These are phyloP conservation scores for Oxycera nigricornis DNA, from an alignment of 2,888 invertebrate species.

Conservation along the genomic window DNA sequence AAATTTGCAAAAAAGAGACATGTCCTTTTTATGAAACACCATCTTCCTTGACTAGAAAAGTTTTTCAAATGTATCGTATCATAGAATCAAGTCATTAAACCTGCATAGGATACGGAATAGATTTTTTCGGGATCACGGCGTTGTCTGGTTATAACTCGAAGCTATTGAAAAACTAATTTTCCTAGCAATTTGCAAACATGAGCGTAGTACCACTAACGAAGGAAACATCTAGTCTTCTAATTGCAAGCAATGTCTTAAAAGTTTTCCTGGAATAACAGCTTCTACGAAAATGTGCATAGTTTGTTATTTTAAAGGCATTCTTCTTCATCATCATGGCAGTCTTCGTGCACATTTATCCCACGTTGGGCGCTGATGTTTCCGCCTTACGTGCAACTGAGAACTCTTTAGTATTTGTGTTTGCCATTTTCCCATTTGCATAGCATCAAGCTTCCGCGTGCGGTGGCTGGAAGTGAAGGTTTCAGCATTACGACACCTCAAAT, in stretches of 20 bases:
- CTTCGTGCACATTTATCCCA: background rate
- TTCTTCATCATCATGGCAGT: background rate
- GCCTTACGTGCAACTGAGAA: background rate
- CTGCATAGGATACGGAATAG: constrained; percentile 3
- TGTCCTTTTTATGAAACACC: constrained; percentile 15
- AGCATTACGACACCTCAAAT: constrained; percentile 36
- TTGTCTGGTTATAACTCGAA: constrained; percentile 32
- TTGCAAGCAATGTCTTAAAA: constrained; percentile 11
- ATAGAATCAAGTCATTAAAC: constrained; percentile 9
- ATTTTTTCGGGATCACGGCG: background rate
- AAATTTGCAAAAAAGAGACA: background rate
- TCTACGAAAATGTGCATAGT: background rate
- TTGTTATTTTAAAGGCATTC: constrained; percentile 1
- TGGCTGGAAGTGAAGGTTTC: constrained; percentile 7
- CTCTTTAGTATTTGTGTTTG: background rate
- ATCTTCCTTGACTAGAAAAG: constrained; percentile 5
- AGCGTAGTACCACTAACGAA: background rate
- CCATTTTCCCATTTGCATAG: background rate
- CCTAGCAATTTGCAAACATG: constrained; percentile 15
- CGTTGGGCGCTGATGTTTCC: background rate
- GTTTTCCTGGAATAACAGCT: constrained; percentile 23
- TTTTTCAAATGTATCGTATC: constrained; percentile 10
- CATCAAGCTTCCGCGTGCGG: background rate
- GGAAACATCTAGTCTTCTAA: background rate
- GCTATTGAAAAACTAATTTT: constrained; percentile 38